Conservation (phyloP, 1,140 invertebrate species). For the Theocolax elegans region DNA sequence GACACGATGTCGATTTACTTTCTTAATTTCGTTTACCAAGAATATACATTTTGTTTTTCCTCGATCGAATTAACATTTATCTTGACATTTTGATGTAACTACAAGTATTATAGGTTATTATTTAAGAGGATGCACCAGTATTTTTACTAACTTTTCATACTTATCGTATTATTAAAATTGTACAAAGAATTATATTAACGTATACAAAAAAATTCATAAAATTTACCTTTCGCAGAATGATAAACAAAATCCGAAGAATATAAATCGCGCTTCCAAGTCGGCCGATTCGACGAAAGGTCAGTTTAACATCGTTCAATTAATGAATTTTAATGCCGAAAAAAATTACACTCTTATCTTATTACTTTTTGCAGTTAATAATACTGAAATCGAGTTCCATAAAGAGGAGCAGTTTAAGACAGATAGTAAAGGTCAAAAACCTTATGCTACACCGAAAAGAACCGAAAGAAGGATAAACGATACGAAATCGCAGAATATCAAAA, state of each 20-base stretch:
- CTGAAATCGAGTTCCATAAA: neutral
- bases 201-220: no score
- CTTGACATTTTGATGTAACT: no score
- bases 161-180: no score
- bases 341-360: neutral
- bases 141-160: no score
- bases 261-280: slow-evolving; percentile 20
- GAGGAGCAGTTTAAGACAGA: neutral
- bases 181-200: no score
- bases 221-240: slow-evolving; percentile 20
- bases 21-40: no score
- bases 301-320: no score
- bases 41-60: no score
- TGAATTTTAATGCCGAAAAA: neutral
- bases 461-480: neutral
- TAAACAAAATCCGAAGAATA: slow-evolving; percentile 10
- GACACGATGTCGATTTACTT: no score
- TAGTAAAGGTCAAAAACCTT: slow-evolving; percentile 5
- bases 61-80: no score
- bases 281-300: slow-evolving; percentile 38
- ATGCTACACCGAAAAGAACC: slow-evolving; percentile 24
- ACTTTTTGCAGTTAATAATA: neutral
- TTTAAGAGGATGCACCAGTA: no score
- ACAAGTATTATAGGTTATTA: no score
- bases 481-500: neutral